Evolutionary conservation across 2,888 invertebrate genomes (phyloP).

Genomic region (Hypena proboscidalis): DNA sequence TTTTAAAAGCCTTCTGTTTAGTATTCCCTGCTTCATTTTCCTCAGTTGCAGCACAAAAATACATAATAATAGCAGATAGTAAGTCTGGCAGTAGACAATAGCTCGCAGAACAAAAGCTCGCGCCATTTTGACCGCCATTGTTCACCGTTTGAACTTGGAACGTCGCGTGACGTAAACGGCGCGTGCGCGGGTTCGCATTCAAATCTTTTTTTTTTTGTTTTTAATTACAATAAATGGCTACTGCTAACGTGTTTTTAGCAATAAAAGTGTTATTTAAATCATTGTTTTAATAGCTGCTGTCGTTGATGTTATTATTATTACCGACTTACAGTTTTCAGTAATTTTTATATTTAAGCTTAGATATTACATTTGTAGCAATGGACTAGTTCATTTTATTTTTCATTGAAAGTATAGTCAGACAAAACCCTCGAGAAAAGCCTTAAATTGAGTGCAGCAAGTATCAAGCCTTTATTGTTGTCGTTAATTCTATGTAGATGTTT

Average conservation of each 20-base stretch:
- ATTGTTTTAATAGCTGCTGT: conserved; percentile 16
- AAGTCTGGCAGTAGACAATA: conserved; percentile 62
- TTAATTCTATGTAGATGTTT: too few relatives aligned
- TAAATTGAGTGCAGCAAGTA: not conserved
- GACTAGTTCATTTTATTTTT: too few relatives aligned
- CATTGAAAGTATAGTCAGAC: too few relatives aligned
- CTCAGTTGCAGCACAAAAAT: conserved; percentile 11
- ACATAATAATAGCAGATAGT: conserved; percentile 35
- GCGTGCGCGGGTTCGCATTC: conserved; percentile 79
- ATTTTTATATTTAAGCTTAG: too few relatives aligned
- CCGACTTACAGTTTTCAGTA: not conserved
- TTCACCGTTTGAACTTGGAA: conserved; percentile 79
- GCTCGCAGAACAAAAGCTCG: conserved; percentile 78
- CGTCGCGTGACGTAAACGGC: conserved; percentile 77
- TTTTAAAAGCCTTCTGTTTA: too few relatives aligned
- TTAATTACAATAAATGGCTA: conserved; percentile 63
- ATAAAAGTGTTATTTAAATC: conserved; percentile 21
- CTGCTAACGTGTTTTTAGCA: conserved; percentile 38
- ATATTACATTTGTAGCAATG: too few relatives aligned
- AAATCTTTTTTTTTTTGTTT: conserved; percentile 65
- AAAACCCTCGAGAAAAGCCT: too few relatives aligned
- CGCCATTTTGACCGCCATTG: conserved; percentile 80
- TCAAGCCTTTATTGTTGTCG: too few relatives aligned
- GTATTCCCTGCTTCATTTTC: conserved; percentile 5
- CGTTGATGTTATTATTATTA: conserved; percentile 1